A percentile compares a stretch with the other conserved stretches of the same genome.
These are phyloP conservation scores for Hypanus sabinus DNA, from an alignment of 2,113 vertebrate genomes.

Conservation along the genomic window DNA sequence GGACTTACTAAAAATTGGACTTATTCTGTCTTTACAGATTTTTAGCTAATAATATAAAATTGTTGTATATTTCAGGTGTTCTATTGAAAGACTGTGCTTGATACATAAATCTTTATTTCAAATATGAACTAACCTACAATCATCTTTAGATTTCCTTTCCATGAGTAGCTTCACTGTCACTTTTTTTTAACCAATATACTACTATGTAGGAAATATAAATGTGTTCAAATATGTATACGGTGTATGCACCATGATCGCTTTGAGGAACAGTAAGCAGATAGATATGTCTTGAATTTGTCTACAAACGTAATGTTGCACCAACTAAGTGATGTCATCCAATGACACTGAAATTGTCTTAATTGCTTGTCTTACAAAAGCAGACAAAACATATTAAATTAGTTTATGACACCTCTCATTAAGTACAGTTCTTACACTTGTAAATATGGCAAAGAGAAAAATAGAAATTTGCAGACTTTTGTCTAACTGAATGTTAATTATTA, in stretches of 20 bases:
- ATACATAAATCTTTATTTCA: not conserved
- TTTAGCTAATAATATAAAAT: not conserved
- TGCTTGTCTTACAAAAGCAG: not conserved
- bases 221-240: not conserved
- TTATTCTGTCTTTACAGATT: not conserved
- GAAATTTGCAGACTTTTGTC: not conserved
- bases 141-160: not conserved
- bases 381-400: not conserved
- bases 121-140: not conserved
- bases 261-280: not conserved
- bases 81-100: not conserved
- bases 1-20: not conserved
- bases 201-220: not conserved
- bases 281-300: not conserved
- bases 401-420: not conserved
- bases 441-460: not conserved
- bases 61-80: not conserved
- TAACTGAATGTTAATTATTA: not conserved
- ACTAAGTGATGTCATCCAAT: not conserved
- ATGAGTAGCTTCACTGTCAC: not conserved
- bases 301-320: not conserved
- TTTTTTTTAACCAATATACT: not conserved
- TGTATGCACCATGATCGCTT: not conserved
- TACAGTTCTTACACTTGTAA: not conserved
- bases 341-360: not conserved